phyloP scores from a whole-genome alignment of 1,140 invertebrate genomes.

The Delia radicum region DNA sequence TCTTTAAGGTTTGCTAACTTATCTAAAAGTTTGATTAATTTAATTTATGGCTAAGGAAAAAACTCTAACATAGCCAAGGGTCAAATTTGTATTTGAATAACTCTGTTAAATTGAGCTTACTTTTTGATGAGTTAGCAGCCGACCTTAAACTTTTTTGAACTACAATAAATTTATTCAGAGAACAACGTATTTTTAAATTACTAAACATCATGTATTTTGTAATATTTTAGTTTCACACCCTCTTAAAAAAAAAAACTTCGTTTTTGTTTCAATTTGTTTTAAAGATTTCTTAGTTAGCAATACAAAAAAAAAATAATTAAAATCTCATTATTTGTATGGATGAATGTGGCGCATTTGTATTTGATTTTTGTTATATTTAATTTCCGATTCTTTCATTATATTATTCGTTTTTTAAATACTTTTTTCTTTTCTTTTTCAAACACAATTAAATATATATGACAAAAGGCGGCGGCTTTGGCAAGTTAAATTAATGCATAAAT shows the following conservation, averaged over 20 bases:
- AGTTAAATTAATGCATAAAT: slow-evolving; percentile 6
- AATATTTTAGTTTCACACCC: background rate
- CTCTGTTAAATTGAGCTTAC: too few species aligned
- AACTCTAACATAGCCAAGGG: too few species aligned
- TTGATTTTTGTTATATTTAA: slow-evolving; percentile 2
- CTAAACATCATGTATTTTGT: background rate
- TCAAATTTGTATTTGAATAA: too few species aligned
- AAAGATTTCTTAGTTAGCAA: background rate
- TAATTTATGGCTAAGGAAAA: too few species aligned
- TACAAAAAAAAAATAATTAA: background rate
- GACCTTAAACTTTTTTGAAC: too few species aligned
- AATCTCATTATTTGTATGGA: slow-evolving; percentile 30
- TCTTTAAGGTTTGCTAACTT: too few species aligned
- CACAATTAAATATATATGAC: background rate
- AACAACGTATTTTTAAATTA: background rate
- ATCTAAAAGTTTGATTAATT: too few species aligned
- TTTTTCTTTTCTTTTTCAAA: background rate
- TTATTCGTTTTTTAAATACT: background rate
- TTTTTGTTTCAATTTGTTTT: background rate
- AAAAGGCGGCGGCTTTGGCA: slow-evolving; percentile 21
- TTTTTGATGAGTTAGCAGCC: too few species aligned
- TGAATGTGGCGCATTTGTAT: slow-evolving; percentile 30
- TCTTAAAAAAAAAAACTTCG: background rate
- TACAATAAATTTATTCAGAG: too few species aligned
- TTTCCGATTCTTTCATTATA: background rate